Conservation (phyloP, 2,888 invertebrate species). For the Polyploca ridens region DNA sequence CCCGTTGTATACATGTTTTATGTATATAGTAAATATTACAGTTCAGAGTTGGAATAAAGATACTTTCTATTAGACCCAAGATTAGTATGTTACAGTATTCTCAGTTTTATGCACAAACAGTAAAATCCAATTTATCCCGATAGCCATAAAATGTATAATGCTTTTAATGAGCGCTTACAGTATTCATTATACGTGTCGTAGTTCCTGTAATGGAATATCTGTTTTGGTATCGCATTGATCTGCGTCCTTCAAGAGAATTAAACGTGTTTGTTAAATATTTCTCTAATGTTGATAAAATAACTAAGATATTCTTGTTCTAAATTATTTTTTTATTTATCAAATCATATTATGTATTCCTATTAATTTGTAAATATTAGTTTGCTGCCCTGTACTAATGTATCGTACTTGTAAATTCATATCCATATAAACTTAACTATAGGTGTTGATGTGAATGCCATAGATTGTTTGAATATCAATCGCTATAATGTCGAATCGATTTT, state of each 20-base stretch:
- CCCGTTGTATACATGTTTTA: slow-evolving; percentile 44
- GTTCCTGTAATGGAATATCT: too few relatives aligned
- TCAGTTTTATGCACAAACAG: not conserved
- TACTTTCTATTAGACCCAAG: slow-evolving; percentile 47
- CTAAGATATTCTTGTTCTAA: slow-evolving; percentile 9
- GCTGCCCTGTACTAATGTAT: slow-evolving; percentile 76
- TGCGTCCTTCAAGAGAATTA: slow-evolving; percentile 45
- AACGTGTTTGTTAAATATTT: slow-evolving; percentile 37
- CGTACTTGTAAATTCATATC: slow-evolving; percentile 71
- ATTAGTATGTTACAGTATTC: slow-evolving; percentile 5
- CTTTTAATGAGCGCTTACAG: slow-evolving; percentile 21
- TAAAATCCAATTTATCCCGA: not conserved
- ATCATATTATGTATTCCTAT: slow-evolving; percentile 36
- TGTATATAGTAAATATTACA: slow-evolving; percentile 52
- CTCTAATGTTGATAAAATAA: slow-evolving; percentile 13
- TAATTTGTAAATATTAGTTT: slow-evolving; percentile 79
- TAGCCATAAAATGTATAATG: slow-evolving; percentile 4
- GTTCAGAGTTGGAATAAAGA: slow-evolving; percentile 32
- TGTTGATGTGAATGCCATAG: slow-evolving; percentile 67
- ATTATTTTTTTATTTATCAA: slow-evolving; percentile 31
- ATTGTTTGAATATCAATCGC: slow-evolving; percentile 40
- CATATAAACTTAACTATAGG: slow-evolving; percentile 62
- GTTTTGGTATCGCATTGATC: slow-evolving; percentile 16
- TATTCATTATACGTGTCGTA: slow-evolving; percentile 12
- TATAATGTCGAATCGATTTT: slow-evolving; percentile 33